Evolutionary conservation across 1,140 invertebrate genomes (phyloP).

Genomic region (Drosophila grimshawi): DNA sequence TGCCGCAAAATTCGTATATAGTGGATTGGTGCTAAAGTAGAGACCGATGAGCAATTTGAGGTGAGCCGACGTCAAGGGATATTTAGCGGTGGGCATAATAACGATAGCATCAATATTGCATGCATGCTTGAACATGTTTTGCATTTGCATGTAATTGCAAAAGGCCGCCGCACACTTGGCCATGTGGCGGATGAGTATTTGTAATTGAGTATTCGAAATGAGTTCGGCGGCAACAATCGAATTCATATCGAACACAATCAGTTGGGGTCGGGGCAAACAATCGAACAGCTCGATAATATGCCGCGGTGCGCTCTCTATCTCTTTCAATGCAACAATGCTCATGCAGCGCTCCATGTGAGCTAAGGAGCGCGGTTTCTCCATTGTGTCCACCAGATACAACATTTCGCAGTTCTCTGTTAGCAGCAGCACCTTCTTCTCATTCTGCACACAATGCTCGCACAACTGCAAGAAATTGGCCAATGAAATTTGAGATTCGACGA

Average conservation of each 20-base stretch:
- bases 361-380: constrained; percentile 23
- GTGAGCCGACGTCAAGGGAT: constrained; percentile 59
- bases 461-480: constrained; percentile 27
- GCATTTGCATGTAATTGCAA: constrained; percentile 54
- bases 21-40: constrained; percentile 51
- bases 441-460: constrained; percentile 48
- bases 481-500: background rate
- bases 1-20: constrained; percentile 46
- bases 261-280: constrained; percentile 25
- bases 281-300: constrained; percentile 44
- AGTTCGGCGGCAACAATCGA: constrained; percentile 47
- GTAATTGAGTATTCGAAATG: constrained; percentile 53
- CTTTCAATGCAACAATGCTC: constrained; percentile 25
- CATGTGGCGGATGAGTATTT: constrained; percentile 56
- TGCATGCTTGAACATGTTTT: constrained; percentile 14
- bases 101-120: constrained; percentile 49
- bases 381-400: background rate
- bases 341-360: constrained; percentile 25
- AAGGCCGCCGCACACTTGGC: constrained; percentile 69
- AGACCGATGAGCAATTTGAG: constrained; percentile 65
- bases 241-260: constrained; percentile 60
- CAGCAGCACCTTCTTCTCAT: constrained; percentile 52
- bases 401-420: constrained; percentile 37
- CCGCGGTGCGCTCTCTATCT: constrained; percentile 52
- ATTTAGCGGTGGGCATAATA: constrained; percentile 59